Base-by-base conservation (phyloP, 2,113 vertebrate species). In the Anoplopoma fimbria region DNA sequence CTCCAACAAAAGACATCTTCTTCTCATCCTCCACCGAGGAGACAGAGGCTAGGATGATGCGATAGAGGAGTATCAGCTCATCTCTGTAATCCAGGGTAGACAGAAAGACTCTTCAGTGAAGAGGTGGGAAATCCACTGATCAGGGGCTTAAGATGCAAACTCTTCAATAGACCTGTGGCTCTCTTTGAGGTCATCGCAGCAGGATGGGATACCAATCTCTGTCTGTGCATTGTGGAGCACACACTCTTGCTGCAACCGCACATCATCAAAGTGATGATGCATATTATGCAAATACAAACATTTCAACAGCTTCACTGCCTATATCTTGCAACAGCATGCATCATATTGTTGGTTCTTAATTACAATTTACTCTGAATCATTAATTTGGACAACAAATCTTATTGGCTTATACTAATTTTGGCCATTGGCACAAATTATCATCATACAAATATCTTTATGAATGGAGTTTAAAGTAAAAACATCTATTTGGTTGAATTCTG, bases 121-220 rank as follows among this genome's bases (percentile, higher is more conserved):
- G 93, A 93, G 92, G 86, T 84, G 77, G 82, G 87, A 86, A 91
- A 94, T 94, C 93, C 89, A 92, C 89, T 88, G 93, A 92, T 94
- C 90, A 67, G 85, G 79, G 79, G 89, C 87, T 95, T 94, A 92
- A 90, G 83, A 94, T 86, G 83, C 63, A 86, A 84, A 83, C 83
- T 51, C 82, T 55, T 81, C 91, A 90, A 93, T 86, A 89, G 91
- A 87, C 82, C 87, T 86, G 78, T 57, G 64, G 83, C 19, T 69
- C 62, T 69, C 49, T 83, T 69, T 65, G 73, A 87, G 89, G 83
- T 91, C 79, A 53, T 79, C 91, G 55, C 93, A 92, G 86, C 91
- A 88, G 86, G 91, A 88, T 25, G 4, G 76, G 79, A 79, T 60
- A 62, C 55, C n/a, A 65, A 68, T 75, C 84, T 83, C 42, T 68